Conservation (phyloP, 2,113 vertebrate genomes). For the Centrocercus urophasianus region DNA sequence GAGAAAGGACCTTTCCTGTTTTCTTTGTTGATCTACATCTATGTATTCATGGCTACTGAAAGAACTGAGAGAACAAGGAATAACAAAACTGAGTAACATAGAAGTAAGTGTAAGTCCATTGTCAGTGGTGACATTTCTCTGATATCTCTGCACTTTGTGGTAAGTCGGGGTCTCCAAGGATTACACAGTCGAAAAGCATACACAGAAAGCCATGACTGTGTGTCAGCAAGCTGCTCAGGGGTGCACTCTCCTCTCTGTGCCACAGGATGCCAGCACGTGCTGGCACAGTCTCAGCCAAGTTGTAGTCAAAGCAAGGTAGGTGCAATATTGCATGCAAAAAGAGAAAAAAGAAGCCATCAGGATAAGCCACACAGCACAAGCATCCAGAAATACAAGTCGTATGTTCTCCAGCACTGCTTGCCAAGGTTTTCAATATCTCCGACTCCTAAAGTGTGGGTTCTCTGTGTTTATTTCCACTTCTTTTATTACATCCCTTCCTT, state of each 20-base stretch:
- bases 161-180: background rate
- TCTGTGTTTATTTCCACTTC: background rate
- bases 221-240: background rate
- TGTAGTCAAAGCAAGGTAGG: background rate
- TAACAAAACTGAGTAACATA: background rate
- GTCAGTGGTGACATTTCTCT: background rate
- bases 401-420: background rate
- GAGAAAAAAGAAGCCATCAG: background rate
- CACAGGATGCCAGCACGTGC: background rate
- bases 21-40: background rate
- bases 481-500: background rate
- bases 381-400: background rate
- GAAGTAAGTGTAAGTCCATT: background rate
- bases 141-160: background rate
- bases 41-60: background rate
- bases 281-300: background rate
- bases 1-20: background rate
- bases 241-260: background rate
- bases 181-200: background rate
- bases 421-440: background rate
- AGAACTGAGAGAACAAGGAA: background rate
- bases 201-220: background rate
- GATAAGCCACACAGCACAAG: background rate
- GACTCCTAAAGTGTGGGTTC: background rate
- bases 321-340: fast-evolving